Evolutionary conservation across 2,888 invertebrate species (phyloP), one percentile per base, ranked within the genome.

Genomic region (Drosophila seclusa): DNA sequence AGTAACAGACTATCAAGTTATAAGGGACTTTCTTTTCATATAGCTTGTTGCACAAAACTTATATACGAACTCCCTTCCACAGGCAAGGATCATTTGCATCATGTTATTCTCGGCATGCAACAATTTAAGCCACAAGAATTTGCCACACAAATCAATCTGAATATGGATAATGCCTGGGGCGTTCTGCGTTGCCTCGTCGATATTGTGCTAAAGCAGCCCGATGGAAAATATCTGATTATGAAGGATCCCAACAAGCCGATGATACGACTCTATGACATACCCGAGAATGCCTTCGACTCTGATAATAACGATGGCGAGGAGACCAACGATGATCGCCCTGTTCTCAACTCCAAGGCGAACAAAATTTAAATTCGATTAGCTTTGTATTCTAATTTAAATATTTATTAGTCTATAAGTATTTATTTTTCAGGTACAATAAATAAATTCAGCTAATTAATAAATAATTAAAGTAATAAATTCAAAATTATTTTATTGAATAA

Each of bases 91-190:
- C 98, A 98, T 78, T 96, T 98, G 74, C 98, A 98, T 70, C 99
- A 99, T 93, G 98, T 99, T 54, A 98, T 99, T 89, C 95, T 99
- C 79, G 99, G 99, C 77, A 98, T 98, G 34, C 99, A 99, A 93
- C 99, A 99, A 94, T 99, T 99, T 94, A 99, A 98, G 93, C 99
- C 99, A 16, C 96, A 97, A 91, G 99, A 99, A 94, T 99, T 99
- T 93, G 99, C 99, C 16, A 98, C 97, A 11, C 99, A 99, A 94
- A 99, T 99, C 92, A 99, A 99, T 94, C 94, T 99, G 90, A 99
- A 98, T 92, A 98, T 99, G 99, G 99, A 99, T 93, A 99, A 99
- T 94, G 99, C 98, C 4, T 99, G 99, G 99, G 99, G 99, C 78
- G 97, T 99, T 69, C 94, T 99, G 73, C 95, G 99, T 21, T 99